Evolutionary conservation across 2,797 vertebrate genomes (phyloP), one percentile per base, ranked within the genome.

Genomic region (Gila robusta): DNA sequence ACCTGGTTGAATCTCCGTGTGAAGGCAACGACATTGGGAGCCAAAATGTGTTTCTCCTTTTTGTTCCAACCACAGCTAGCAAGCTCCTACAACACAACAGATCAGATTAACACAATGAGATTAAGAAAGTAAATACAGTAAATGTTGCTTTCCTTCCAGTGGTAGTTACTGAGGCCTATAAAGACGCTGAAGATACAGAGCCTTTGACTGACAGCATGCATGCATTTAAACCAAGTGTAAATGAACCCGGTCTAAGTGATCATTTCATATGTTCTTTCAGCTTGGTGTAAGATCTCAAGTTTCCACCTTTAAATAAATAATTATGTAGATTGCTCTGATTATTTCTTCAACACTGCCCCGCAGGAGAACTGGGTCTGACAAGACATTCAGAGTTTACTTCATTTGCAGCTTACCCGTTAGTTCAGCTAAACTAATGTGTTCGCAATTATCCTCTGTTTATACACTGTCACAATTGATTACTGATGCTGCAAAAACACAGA

Each of bases 1-100:
- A 98, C 98, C 97, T 98, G 98, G 92, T 98, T 98, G 94, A 98
- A 98, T 81, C 98, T 96, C 86, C 97, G 95, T 32, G 98, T 98
- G 93, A 98, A 98, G 77, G 98, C 97, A 67, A 98, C 98, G 71
- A 98, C 94, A 70, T 98, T 98, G 41, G 97, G 97, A 66, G 97
- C 96, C 1, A 98, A 95, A 85, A 95, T 96, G 89, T 98, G 97
- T 91, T 98, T 98, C 92, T 98, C 98, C 88, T 97, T 98, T 91
- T 96, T 97, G 89, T 96, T 98, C 98, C 97, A 98, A 85, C 97
- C 97, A 89, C 97, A 98, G 93, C 97, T 97, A 83, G 97, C 94
- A 85, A 98, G 95, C 92, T 98, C 98, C 98, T 98, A 91, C 44
- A 91, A 94, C 91, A 92, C 35, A 72, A 26, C 86, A 86, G 21